Conservation (phyloP, 2,113 vertebrate genomes). For the Heliornis fulica region DNA sequence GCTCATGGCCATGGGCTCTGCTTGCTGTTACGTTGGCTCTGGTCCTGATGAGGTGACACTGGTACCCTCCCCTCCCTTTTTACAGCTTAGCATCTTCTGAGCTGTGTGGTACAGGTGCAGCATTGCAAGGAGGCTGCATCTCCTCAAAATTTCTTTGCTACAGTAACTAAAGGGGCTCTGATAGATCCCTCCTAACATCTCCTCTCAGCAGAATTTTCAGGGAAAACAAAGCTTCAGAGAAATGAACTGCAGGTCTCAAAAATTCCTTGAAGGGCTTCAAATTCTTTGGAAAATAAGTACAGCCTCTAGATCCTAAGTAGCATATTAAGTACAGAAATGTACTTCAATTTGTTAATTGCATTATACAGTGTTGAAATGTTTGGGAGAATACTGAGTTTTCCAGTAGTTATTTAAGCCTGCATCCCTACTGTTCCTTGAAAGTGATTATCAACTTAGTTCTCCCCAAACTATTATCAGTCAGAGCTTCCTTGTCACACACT, state of each 20-base stretch:
- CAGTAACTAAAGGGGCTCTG: background rate
- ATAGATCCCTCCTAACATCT: background rate
- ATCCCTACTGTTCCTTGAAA: background rate
- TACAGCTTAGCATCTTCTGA: background rate
- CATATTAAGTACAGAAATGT: background rate
- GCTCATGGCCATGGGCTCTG: no score
- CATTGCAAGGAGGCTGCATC: background rate
- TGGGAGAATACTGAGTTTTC: background rate
- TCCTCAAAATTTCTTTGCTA: background rate
- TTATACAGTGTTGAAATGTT: background rate
- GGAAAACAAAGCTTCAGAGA: background rate
- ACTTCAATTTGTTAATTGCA: background rate
- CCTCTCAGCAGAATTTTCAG: background rate
- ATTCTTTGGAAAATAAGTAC: background rate
- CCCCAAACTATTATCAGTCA: background rate
- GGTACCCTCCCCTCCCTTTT: background rate
- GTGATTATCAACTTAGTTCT: background rate
- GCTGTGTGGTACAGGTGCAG: background rate
- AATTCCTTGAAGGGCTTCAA: background rate
- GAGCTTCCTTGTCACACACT: background rate
- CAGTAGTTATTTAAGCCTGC: background rate
- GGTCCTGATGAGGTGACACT: rapidly evolving
- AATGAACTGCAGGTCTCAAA: background rate
- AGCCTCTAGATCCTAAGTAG: background rate
- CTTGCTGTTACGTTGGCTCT: background rate